Evolutionary conservation across 2,797 vertebrate genomes (phyloP).

Genomic region (Anolis apletophallus): DNA sequence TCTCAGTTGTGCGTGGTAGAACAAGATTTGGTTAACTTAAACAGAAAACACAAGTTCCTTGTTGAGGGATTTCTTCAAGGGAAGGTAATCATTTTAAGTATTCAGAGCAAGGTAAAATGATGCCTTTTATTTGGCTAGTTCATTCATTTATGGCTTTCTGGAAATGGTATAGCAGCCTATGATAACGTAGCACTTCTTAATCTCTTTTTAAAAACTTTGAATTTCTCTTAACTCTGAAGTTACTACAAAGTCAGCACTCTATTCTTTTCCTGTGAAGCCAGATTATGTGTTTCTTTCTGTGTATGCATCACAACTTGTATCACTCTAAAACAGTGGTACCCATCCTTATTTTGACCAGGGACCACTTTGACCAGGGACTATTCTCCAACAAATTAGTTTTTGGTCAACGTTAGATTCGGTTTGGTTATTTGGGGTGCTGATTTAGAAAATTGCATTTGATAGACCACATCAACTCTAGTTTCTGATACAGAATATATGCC

Average conservation of each 20-base stretch:
- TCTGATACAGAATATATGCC: too few species aligned
- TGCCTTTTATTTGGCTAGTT: background rate
- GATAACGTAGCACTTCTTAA: background rate
- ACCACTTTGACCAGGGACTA: too few species aligned
- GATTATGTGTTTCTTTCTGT: too few species aligned
- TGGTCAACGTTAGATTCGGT: too few species aligned
- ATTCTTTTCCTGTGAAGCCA: background rate
- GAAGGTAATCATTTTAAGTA: background rate
- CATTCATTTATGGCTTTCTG: background rate
- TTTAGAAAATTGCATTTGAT: too few species aligned
- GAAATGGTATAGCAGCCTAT: background rate
- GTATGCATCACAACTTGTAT: too few species aligned
- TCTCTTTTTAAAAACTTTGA: background rate
- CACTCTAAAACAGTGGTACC: too few species aligned
- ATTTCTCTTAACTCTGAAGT: background rate
- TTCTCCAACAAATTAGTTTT: too few species aligned
- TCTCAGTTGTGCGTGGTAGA: constrained; percentile 20
- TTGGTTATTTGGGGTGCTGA: too few species aligned
- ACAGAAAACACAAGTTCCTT: background rate
- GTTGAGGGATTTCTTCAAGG: background rate
- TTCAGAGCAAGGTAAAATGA: background rate
- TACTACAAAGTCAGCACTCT: background rate
- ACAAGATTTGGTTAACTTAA: background rate
- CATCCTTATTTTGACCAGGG: too few species aligned
- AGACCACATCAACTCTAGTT: too few species aligned